Percentiles rank a stretch among this genome's conserved stretches.
Evolutionary conservation across 2,797 vertebrate genomes (phyloP).

Genomic region (Esox lucius): DNA sequence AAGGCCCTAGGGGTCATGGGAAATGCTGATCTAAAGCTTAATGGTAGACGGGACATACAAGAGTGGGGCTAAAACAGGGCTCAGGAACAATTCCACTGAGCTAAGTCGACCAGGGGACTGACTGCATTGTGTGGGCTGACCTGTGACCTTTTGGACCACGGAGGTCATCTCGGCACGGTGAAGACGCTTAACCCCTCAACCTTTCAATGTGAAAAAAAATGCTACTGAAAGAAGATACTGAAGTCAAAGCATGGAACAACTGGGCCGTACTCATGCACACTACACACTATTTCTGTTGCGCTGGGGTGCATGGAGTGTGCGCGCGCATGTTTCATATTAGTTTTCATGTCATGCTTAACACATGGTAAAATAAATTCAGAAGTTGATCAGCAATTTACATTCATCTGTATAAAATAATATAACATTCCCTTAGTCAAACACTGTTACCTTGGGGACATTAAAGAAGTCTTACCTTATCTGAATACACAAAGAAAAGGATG

Average conservation of each 20-base stretch:
- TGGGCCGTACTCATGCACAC: slow-evolving; percentile 24
- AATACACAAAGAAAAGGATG: slow-evolving; percentile 97
- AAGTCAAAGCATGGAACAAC: slow-evolving; percentile 15
- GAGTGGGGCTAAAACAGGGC: slow-evolving; percentile 12
- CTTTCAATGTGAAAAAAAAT: slow-evolving; percentile 22
- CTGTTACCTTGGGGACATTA: background rate
- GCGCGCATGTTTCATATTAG: background rate
- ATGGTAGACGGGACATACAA: background rate
- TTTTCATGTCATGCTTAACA: background rate
- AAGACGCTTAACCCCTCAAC: slow-evolving; percentile 55
- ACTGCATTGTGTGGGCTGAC: slow-evolving; percentile 53
- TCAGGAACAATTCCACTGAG: slow-evolving; percentile 54
- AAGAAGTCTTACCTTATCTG: slow-evolving; percentile 87
- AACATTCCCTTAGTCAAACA: background rate
- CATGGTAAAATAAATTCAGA: background rate
- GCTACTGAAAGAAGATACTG: slow-evolving; percentile 29
- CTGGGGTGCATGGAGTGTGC: background rate
- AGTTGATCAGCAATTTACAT: background rate
- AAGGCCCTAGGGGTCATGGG: slow-evolving; percentile 58
- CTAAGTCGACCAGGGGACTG: slow-evolving; percentile 63
- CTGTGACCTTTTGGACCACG: slow-evolving; percentile 49
- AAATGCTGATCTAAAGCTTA: slow-evolving; percentile 32
- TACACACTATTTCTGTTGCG: slow-evolving; percentile 27
- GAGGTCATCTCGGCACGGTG: slow-evolving; percentile 38
- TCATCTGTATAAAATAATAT: background rate